Conservation (phyloP, 2,797 vertebrate species). For the Catamblyrhynchus diadema region DNA sequence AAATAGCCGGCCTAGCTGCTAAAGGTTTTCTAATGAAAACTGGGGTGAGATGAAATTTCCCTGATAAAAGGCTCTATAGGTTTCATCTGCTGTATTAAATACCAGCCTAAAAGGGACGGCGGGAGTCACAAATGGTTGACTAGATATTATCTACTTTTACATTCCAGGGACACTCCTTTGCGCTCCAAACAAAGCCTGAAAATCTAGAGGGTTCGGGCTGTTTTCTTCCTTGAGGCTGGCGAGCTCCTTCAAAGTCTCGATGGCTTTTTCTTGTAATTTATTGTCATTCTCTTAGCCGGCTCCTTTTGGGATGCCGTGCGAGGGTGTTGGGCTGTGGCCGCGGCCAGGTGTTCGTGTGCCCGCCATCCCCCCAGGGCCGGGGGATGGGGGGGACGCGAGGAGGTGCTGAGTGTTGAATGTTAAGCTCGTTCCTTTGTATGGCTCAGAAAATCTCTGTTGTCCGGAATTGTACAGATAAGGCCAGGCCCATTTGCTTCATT, state of each 20-base stretch:
- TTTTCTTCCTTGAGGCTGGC: background rate
- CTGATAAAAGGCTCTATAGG: constrained; percentile 46
- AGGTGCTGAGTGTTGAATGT: constrained; percentile 42
- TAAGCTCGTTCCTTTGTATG: constrained; percentile 68
- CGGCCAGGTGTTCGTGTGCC: constrained; percentile 50
- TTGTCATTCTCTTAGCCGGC: background rate
- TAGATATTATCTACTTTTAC: constrained; percentile 21
- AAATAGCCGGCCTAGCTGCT: constrained; percentile 45
- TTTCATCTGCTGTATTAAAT: constrained; percentile 50
- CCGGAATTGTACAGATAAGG: constrained; percentile 76
- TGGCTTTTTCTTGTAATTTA: background rate
- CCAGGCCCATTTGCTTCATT: constrained; percentile 71
- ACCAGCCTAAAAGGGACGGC: background rate
- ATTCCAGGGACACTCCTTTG: constrained; percentile 36
- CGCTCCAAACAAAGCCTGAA: constrained; percentile 21
- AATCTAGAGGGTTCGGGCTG: background rate
- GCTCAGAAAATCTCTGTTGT: constrained; percentile 74
- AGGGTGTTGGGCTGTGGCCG: background rate
- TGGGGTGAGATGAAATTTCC: constrained; percentile 46
- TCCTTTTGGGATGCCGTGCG: background rate
- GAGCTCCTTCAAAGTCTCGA: background rate
- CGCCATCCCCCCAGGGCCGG: constrained; percentile 11
- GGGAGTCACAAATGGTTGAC: constrained; percentile 1
- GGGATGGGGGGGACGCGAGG: background rate
- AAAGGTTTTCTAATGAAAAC: constrained; percentile 61